Evolutionary conservation across 2,113 vertebrate species (phyloP).

Genomic region (Sylvietta virens): DNA sequence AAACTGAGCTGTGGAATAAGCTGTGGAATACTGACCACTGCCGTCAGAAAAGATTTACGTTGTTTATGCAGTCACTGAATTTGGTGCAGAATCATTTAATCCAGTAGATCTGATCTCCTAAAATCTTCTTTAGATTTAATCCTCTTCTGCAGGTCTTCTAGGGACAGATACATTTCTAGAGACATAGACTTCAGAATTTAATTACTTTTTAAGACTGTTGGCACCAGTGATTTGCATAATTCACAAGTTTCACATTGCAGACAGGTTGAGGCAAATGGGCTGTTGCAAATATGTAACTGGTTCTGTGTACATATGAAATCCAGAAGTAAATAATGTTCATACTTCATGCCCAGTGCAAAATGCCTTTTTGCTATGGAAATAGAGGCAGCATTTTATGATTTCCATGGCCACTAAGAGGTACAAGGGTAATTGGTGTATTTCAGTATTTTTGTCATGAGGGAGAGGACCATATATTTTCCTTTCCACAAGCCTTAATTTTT

Average conservation of each 20-base stretch:
- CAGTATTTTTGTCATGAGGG: not conserved
- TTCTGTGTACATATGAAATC: not conserved
- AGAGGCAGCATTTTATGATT: not conserved
- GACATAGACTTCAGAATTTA: not conserved
- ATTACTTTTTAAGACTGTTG: not conserved
- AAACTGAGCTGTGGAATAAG: not conserved
- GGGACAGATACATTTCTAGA: not conserved
- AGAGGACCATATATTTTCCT: not conserved
- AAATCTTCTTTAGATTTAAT: not conserved
- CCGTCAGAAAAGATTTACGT: not conserved
- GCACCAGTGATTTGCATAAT: not conserved
- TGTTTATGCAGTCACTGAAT: not conserved
- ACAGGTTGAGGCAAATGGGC: not conserved
- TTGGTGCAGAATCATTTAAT: not conserved
- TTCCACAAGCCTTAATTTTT: not conserved
- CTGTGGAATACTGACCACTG: not conserved
- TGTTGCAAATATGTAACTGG: not conserved
- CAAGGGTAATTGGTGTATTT: not conserved
- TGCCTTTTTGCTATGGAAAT: not conserved
- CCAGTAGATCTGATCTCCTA: not conserved
- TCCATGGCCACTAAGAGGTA: not conserved
- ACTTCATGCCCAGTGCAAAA: not conserved
- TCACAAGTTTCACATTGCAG: not conserved
- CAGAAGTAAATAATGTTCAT: not conserved
- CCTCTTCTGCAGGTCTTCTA: not conserved